phyloP scores from a whole-genome alignment of 1,140 invertebrate genomes.

The Anoplolepis gracilipes region DNA sequence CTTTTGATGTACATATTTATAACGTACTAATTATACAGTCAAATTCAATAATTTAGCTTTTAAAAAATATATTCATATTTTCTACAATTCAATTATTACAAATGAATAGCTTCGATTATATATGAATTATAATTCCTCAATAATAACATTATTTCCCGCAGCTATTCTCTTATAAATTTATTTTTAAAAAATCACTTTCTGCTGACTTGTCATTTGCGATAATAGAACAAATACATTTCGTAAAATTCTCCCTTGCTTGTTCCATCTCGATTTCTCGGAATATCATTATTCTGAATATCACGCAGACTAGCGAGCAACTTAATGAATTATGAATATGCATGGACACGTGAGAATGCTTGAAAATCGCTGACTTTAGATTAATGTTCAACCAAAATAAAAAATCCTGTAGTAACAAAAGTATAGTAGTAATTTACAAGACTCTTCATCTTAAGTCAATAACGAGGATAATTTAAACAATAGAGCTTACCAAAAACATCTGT shows the following conservation, averaged over 20 bases:
- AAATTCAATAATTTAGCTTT: background rate
- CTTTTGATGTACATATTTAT: background rate
- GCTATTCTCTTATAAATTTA: background rate
- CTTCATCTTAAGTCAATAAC: background rate
- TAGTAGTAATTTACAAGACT: too few relatives aligned
- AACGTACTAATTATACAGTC: background rate
- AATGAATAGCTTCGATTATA: too few relatives aligned
- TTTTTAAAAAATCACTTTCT: background rate
- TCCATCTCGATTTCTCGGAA: background rate
- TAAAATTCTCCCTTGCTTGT: background rate
- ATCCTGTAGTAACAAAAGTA: background rate
- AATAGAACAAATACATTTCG: background rate
- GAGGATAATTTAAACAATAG: background rate
- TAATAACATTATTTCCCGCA: background rate
- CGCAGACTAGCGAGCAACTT: background rate
- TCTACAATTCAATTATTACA: background rate
- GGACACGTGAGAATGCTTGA: slow-evolving; percentile 17
- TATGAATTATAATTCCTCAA: too few relatives aligned
- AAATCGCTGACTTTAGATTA: slow-evolving; percentile 40
- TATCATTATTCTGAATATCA: background rate
- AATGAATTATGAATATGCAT: slow-evolving; percentile 44
- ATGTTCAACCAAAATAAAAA: slow-evolving; percentile 8
- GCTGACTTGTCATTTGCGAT: background rate
- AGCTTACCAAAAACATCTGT: background rate
- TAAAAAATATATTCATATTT: background rate